Evolutionary conservation across 1,140 invertebrate genomes (phyloP), one percentile per base, ranked within the genome.

Genomic region (Temnothorax nylanderi): DNA sequence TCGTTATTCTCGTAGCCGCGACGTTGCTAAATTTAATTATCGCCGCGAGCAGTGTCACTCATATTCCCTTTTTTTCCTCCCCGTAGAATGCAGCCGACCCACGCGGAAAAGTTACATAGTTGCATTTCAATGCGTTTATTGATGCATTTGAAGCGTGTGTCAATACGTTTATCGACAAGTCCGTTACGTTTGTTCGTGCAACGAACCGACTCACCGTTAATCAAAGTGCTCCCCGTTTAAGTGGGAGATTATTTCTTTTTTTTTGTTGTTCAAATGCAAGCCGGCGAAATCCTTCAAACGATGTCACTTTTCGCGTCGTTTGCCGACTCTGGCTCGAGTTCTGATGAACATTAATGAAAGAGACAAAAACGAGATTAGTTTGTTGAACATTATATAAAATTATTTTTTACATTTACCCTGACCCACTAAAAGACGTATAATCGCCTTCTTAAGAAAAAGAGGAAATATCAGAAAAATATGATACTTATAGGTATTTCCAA

Each of bases 111-210:
- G 77, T 80, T 80, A 71, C 34, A 47, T 60, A 41, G 62, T 41
- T 49, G 77, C 62, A 69, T 80, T 81, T 81, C 78, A 81, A 81
- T 81, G 64, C 64, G 37, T 71, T 58, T 71, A 71, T 81, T 41
- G 64, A 71, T 54, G 47, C 21, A 32, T 81, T 81, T 11, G 64
- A 81, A 71, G 37, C 21, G n/a, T 56, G 51, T 81, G 64, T 71
- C 78, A 71, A 81, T 81, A 69, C 62, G 34, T 71, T 32, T 64
- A 78, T 78, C 58, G 78, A 81, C 49, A 37, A 51, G 49, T 81
- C 65, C 21, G 77, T 69, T 81, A 71, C 65, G 34, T 51, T 81
- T 81, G 47, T 51, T 81, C 64, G 34, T 81, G 18, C 64, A 56
- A 71, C 34, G 47, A 81, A 81, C 49, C 34, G 47, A 54, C 16